Evolutionary conservation across 2,797 vertebrate genomes (phyloP), one percentile per base, ranked within the genome.

Genomic region (Enteromius argenteus): DNA sequence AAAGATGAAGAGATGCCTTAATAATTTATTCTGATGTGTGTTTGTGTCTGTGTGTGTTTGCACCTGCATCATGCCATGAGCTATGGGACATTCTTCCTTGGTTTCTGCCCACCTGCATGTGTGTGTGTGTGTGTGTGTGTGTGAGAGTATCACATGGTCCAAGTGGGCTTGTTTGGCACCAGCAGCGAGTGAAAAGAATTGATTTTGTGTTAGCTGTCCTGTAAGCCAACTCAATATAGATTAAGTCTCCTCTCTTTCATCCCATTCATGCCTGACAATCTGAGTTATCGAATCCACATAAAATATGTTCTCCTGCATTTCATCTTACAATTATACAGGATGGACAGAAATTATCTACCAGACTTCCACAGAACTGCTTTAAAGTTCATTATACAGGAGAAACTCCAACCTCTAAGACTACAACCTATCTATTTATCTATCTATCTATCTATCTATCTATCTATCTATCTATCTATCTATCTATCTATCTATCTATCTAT

Each of bases 151-250:
- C 19, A 13, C 62, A 81, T 81, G 79, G 79, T 74, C 75, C 84
- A 74, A 87, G 30, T 77, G 71, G 73, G 64, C 83, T 87, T 89
- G 77, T 86, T 82, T 87, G 87, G 80, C 84, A 75, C 80, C 81
- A 81, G 46, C 79, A 84, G 81, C 78, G 84, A 87, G 86, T 89
- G 86, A 86, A 84, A 88, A 74, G 1, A 86, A 90, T 89, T 86
- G 89, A 89, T 85, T 88, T 84, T 71, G 81, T 84, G 85, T 89
- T 88, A 82, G 84, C 79, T 87, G 85, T 89, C 81, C 84, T 84
- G 74, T 80, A 86, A 79, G 77, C 87, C 74, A 87, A 79, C 75
- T 85, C 86, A 79, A 72, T 87, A 86, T 81, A 81, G 82, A 86
- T 85, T 84, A 74, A 72, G 73, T 67, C 71, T 53, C 62, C 60